Base-by-base conservation (phyloP, 2,888 invertebrate genomes). In the Chelonus formosanus region DNA sequence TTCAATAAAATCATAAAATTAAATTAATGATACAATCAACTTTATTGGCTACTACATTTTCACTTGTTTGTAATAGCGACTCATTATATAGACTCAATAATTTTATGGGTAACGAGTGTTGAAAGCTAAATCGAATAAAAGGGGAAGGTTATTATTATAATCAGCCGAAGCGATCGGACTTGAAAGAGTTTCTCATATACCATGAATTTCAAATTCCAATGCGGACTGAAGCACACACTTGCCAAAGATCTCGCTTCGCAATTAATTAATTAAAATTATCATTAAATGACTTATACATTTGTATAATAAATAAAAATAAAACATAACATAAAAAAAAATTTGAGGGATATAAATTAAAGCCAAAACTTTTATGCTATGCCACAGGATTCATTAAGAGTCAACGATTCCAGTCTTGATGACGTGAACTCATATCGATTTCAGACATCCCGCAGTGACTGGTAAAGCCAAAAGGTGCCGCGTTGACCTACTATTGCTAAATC, bases 341-440 rank as follows among this genome's bases (percentile, higher is more conserved):
- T 52, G 7, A 31, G 52, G 52, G 52, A 52, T 52, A 52, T 52
- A 52, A 52, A 52, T 52, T 52, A 52, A 52, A 52, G 34, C 52
- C 6, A 34, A 52, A 34, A 52, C 32, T 52, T 52, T 52, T 52
- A 52, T 52, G 8, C 34, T 32, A 52, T 52, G 32, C 52, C 40
- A 47, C 35, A 47, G 55, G 32, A 53, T 55, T 63, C 31, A 55
- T 63, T 63, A 63, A 63, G 40, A 63, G 53, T 63, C 55, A 63
- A 47, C 47, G 55, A 47, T 62, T 8, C 40, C n/a, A 10, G 35
- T 53, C 36, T 60, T 48, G 43, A 54, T 55, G 55, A 63, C 55
- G 62, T 55, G 47, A 55, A 63, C 62, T 63, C 62, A 44, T 55
- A 63, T 63, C 62, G 54, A 63, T 63, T 63, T 63, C 47, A 31